Base-by-base conservation (phyloP, 2,113 vertebrate species). In the Hemichromis elongatus region DNA sequence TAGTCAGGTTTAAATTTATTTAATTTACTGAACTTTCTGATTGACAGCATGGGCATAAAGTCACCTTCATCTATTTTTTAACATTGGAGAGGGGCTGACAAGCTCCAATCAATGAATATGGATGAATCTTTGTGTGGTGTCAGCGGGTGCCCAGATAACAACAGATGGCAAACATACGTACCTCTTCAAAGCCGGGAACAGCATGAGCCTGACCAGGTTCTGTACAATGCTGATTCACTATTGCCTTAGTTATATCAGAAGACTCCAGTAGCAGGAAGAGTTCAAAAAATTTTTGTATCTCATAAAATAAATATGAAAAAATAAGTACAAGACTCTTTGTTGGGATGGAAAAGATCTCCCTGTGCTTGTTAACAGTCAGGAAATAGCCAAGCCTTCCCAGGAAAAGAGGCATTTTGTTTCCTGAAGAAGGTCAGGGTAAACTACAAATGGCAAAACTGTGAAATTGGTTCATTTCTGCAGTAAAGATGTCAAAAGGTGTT, bases 111-210 rank as follows among this genome's bases (percentile, higher is more conserved):
- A 88, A 81, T 89, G 66, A 77, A 82, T 82, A 88, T 91, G 85
- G 90, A 93, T 47, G 80, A 83, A 54, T 87, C 83, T 77, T 85
- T 47, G 47, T 83, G 42, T 59, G 35, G 47, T 86, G 82, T 77
- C 90, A 89, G 82, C 53, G 75, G 79, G 84, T 80, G 89, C 79
- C 56, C 68, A 84, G 90, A 93, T 90, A 94, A 92, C 93, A 95
- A 89, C 94, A 94, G 94, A 94, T 94, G 93, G 94, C 78, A 88
- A 88, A 88, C 81, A 84, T 92, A 88, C 73, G 83, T 88, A 91
- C 88, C 85, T 90, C 90, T 90, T 90, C 55, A 77, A 79, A 90
- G 88, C 82, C 28, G 40, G 81, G 89, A 93, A 89, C 92, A 93
- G 91, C 86, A 82, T 90, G 90, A 90, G 89, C 70, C 90, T 91